Base-by-base conservation (phyloP, 2,797 vertebrate species). In the Furcifer pardalis region DNA sequence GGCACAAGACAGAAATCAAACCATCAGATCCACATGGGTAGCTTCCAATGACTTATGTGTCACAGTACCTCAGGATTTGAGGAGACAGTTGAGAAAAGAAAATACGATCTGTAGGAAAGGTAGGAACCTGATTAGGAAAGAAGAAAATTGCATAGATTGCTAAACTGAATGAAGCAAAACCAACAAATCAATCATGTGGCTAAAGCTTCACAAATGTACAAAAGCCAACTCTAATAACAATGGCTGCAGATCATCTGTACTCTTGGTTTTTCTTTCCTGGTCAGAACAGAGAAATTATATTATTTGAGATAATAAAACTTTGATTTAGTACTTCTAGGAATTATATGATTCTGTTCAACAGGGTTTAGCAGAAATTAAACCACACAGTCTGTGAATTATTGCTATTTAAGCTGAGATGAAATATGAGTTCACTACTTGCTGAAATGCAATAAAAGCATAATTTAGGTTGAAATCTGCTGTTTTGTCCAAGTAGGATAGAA, bases 51-150 rank as follows among this genome's bases (percentile, higher is more conserved):
- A 52, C 32, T 65, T 0, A 1, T 35, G 23, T 77, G 40, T 23
- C 46, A 77, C 80, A 71, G 25, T 83, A 77, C 3, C 71, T 76
- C 62, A 83, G 78, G 32, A 78, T 76, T 86, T 85, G 56, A 2
- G 49, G 68, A 63, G 52, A 79, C 4, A 62, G 68, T 86, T 80
- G 0, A 0, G 37, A 82, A 90, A 21, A 74, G 1, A 0, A 2
- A 86, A 40, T 83, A 77, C 63, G 42, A 86, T 91, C 86, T 3
- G 66, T 83, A 89, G 32, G 88, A 86, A 79, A 71, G 12, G 27
- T 46, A 83, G 82, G 76, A 3, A 13, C 0, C 66, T 32, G 73
- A 60, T 91, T 87, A 71, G 69, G 71, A 8, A 84, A 9, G 60
- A 32, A 87, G 69, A 60, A 91, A 19, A 62, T 68, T 63, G 68